These are phyloP conservation scores for Diadema setosum DNA, from an alignment of 35 echinoderm and acorn worm genomes.

Conservation along the genomic window DNA sequence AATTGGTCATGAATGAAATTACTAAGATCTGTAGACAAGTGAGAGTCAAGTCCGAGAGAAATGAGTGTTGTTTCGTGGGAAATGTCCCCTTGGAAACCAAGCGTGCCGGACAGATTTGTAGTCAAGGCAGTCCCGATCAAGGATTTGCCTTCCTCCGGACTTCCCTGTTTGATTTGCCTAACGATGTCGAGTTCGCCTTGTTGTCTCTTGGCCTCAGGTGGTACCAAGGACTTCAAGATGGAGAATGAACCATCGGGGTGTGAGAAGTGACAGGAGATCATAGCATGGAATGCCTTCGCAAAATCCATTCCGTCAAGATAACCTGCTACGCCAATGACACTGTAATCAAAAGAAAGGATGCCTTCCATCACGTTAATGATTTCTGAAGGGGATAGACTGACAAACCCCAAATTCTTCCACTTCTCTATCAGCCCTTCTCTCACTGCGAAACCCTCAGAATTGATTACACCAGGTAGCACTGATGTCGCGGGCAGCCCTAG, in stretches of 20 bases:
- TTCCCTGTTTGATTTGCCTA: slow-evolving; percentile 42
- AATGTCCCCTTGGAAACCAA: slow-evolving; percentile 69
- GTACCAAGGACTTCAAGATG: slow-evolving; percentile 71
- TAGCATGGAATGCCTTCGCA: slow-evolving; percentile 57
- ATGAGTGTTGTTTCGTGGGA: slow-evolving; percentile 65
- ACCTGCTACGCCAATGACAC: slow-evolving; percentile 75
- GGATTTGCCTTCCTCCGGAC: slow-evolving; percentile 45
- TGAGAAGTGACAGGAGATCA: slow-evolving; percentile 79
- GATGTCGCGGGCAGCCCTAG: slow-evolving; percentile 84
- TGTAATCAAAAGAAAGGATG: slow-evolving; percentile 70
- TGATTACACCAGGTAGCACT: slow-evolving; percentile 81
- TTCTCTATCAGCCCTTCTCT: slow-evolving; percentile 69
- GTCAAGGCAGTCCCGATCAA: slow-evolving; percentile 63
- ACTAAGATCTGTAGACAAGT: slow-evolving; percentile 93
- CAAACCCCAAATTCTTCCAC: slow-evolving; percentile 83
- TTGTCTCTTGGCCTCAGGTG: slow-evolving; percentile 56
- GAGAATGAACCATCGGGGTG: slow-evolving; percentile 74
- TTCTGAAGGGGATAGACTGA: slow-evolving; percentile 79
- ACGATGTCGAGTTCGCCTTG: slow-evolving; percentile 65
- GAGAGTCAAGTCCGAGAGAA: slow-evolving; percentile 84
- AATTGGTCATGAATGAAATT: slow-evolving; percentile 85
- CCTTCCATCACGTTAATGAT: slow-evolving; percentile 79
- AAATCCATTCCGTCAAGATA: slow-evolving; percentile 60
- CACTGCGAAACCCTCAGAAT: slow-evolving; percentile 74
- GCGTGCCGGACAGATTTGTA: slow-evolving; percentile 57